A percentile compares a stretch with the other conserved stretches of the same genome.
Evolutionary conservation across 2,888 invertebrate species (phyloP).

Genomic region (Volucella inflata): DNA sequence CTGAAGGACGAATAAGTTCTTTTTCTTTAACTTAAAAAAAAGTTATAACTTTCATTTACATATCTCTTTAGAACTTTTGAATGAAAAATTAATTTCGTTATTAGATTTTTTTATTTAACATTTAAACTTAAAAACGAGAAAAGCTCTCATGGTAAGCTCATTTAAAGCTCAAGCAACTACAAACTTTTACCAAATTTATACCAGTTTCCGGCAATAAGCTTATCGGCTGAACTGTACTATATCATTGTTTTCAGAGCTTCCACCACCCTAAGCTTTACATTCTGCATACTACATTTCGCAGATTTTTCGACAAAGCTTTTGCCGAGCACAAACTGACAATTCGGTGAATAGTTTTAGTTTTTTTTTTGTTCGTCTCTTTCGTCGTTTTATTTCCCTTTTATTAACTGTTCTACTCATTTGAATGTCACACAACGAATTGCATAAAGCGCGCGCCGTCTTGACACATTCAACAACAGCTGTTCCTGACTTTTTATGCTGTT

Average conservation of each 20-base stretch:
- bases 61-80: too few species aligned
- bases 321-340: background rate
- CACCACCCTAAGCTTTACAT: background rate
- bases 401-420: slow-evolving; percentile 38
- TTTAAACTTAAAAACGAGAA: slow-evolving; percentile 4
- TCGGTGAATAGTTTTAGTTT: background rate
- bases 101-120: background rate
- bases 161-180: background rate
- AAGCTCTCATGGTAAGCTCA: slow-evolving; percentile 19
- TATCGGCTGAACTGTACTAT: background rate
- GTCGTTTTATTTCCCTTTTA: background rate
- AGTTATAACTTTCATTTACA: too few species aligned
- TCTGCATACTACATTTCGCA: slow-evolving; percentile 17
- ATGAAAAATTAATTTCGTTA: background rate
- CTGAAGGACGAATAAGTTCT: too few species aligned
- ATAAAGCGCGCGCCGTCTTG: slow-evolving; percentile 55
- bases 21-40: too few species aligned
- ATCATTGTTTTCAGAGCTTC: background rate
- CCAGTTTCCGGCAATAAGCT: slow-evolving; percentile 23
- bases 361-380: background rate
- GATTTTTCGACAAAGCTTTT: slow-evolving; percentile 29
- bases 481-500: slow-evolving; percentile 54
- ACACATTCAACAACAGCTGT: slow-evolving; percentile 59
- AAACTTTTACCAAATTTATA: slow-evolving; percentile 30
- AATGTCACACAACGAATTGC: slow-evolving; percentile 43